These are phyloP conservation scores for Pinna nobilis DNA, from an alignment of 1,140 invertebrate species.

Conservation along the genomic window DNA sequence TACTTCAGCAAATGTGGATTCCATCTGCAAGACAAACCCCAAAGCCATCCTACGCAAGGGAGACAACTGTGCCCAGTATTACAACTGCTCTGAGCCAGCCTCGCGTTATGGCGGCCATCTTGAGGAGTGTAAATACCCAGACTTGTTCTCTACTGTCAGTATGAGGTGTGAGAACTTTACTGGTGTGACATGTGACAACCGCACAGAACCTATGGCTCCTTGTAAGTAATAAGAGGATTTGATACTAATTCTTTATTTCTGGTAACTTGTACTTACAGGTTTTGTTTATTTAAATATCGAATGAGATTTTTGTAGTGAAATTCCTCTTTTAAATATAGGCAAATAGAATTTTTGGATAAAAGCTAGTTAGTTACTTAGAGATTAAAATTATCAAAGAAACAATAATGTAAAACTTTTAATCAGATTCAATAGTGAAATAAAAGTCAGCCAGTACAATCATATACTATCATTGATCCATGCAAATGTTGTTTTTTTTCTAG, in stretches of 20 bases:
- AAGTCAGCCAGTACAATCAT: too few species aligned
- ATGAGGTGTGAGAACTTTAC: constrained; percentile 36
- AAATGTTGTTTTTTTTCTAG: too few species aligned
- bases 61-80: constrained; percentile 61
- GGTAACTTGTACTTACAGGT: too few species aligned
- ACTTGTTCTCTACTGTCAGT: constrained; percentile 30
- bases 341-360: not conserved
- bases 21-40: constrained; percentile 37
- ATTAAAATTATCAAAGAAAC: not conserved
- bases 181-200: constrained; percentile 43
- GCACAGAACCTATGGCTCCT: constrained; percentile 44
- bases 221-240: constrained; percentile 36
- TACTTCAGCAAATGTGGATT: constrained; percentile 35
- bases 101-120: constrained; percentile 37
- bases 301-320: too few species aligned
- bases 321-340: too few species aligned
- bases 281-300: too few species aligned
- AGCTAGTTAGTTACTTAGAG: not conserved
- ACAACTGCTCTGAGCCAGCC: constrained; percentile 47
- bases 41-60: constrained; percentile 32
- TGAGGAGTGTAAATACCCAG: constrained; percentile 56
- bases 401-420: not conserved
- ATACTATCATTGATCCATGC: too few species aligned
- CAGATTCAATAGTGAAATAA: not conserved
- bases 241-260: too few species aligned